Percentiles rank a stretch among this genome's conserved stretches.
These are phyloP conservation scores for Acanthopleura granulata DNA, from an alignment of 2,888 invertebrate genomes.

Conservation along the genomic window DNA sequence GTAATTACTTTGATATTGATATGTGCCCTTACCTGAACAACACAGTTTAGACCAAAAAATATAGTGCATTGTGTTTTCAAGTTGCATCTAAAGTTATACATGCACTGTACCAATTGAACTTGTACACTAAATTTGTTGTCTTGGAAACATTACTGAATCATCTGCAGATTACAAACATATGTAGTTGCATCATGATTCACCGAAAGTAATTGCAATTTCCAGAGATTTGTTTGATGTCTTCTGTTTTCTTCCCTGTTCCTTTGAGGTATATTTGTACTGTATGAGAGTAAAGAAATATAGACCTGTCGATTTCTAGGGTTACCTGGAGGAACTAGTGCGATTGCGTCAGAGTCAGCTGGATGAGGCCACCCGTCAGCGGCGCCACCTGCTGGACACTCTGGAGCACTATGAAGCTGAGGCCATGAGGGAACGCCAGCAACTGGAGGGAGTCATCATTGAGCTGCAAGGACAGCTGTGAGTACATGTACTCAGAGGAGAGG, in stretches of 20 bases:
- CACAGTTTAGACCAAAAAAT: too few species aligned
- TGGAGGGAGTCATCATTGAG: conserved; percentile 47
- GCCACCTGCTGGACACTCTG: conserved; percentile 31
- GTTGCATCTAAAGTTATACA: too few species aligned
- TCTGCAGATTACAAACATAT: too few species aligned
- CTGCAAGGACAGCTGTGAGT: conserved; percentile 49
- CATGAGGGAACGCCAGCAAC: conserved; percentile 37
- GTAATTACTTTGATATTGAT: too few species aligned
- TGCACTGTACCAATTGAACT: too few species aligned
- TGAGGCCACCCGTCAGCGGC: conserved; percentile 36
- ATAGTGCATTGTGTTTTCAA: too few species aligned
- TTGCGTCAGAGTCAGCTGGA: conserved; percentile 46
- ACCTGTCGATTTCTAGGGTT: conserved; percentile 37
- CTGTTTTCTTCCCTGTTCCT: background rate
- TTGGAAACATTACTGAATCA: too few species aligned
- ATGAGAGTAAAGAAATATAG: background rate
- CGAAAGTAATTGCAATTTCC: too few species aligned
- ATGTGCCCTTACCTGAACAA: too few species aligned
- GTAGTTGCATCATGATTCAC: too few species aligned
- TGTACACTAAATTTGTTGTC: too few species aligned
- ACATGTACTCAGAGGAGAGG: background rate
- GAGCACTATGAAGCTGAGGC: conserved; percentile 36
- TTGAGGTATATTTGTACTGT: background rate
- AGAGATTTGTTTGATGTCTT: too few species aligned
- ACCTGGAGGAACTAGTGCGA: conserved; percentile 52